phyloP scores from a whole-genome alignment of 2,113 vertebrate genomes.

The Crotophaga sulcirostris region DNA sequence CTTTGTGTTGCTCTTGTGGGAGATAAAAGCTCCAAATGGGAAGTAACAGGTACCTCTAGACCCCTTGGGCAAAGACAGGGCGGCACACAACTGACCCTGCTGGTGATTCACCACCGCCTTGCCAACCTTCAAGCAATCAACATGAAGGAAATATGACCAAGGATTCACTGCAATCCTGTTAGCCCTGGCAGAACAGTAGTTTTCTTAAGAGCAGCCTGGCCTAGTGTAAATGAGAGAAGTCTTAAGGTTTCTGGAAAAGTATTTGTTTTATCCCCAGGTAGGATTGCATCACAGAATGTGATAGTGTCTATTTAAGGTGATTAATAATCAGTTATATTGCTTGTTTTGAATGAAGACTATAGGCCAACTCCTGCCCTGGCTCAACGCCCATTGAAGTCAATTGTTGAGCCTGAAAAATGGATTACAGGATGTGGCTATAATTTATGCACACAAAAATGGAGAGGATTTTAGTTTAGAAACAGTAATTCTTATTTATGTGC shows the following conservation, averaged over 20 bases:
- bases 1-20: neutral
- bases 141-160: neutral
- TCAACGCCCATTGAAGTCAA: constrained; percentile 41
- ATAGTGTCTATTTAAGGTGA: constrained; percentile 44
- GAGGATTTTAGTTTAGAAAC: neutral
- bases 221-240: neutral
- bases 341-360: constrained; percentile 34
- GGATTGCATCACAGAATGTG: neutral
- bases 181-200: neutral
- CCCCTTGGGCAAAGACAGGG: neutral
- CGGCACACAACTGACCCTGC: neutral
- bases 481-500: constrained; percentile 28
- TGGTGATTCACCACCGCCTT: neutral
- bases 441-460: constrained; percentile 16
- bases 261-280: constrained; percentile 38
- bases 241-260: constrained; percentile 28
- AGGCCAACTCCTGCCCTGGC: constrained; percentile 16
- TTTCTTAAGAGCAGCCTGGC: neutral
- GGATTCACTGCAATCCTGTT: neutral
- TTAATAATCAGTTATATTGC: constrained; percentile 37
- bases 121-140: neutral
- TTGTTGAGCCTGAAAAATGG: constrained; percentile 49
- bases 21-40: neutral
- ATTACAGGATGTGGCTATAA: constrained; percentile 49
- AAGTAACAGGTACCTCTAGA: neutral